phyloP scores from a whole-genome alignment of 2,888 invertebrate genomes.

The Stegophylla sp. region DNA sequence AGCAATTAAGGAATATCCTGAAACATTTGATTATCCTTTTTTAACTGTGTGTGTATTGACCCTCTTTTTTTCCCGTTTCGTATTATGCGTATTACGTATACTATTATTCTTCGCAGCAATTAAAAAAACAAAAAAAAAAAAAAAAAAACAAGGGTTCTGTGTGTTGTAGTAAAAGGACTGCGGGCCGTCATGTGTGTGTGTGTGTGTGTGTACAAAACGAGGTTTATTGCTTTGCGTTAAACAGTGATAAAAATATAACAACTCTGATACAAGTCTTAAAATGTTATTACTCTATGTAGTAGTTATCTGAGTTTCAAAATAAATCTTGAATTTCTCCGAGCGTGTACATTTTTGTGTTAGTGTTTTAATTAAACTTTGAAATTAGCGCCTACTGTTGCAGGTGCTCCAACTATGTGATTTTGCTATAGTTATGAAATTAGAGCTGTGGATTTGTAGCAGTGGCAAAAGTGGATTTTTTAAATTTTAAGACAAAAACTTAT shows the following conservation, averaged over 20 bases:
- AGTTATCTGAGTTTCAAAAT: neutral
- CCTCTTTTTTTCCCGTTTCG: neutral
- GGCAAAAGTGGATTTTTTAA: too few species aligned
- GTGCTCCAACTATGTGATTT: too few species aligned
- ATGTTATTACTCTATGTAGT: neutral
- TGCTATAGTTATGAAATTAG: too few species aligned
- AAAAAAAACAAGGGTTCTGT: too few species aligned
- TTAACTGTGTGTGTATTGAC: neutral
- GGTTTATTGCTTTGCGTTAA: constrained; percentile 28
- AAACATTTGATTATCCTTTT: constrained; percentile 26
- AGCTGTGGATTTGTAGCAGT: too few species aligned
- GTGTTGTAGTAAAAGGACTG: too few species aligned
- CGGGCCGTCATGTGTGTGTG: too few species aligned
- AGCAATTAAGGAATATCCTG: constrained; percentile 39
- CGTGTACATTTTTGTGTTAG: too few species aligned
- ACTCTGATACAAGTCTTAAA: neutral
- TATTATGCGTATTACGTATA: neutral
- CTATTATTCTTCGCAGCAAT: neutral
- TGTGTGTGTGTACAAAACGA: neutral
- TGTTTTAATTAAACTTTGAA: neutral
- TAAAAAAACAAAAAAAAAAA: too few species aligned
- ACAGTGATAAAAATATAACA: neutral
- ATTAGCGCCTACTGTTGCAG: too few species aligned
- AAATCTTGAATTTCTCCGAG: neutral
- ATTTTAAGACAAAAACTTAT: too few species aligned